phyloP scores from a whole-genome alignment of 2,113 vertebrate genomes.

The Canis aureus region DNA sequence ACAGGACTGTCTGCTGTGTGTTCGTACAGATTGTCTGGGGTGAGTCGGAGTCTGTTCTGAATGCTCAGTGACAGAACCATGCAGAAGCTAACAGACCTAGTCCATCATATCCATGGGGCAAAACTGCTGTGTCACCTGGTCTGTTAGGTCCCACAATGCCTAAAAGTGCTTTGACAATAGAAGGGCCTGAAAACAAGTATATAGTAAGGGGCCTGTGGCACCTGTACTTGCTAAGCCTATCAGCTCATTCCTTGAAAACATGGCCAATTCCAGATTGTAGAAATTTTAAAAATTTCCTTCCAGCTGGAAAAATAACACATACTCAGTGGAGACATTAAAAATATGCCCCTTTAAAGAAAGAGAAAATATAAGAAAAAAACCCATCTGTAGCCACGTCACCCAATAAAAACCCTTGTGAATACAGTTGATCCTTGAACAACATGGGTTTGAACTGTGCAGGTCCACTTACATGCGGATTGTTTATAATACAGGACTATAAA shows the following conservation, averaged over 20 bases:
- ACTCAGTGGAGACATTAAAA: not conserved
- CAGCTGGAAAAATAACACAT: not conserved
- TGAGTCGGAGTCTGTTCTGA: not conserved
- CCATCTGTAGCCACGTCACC: not conserved
- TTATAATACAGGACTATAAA: not conserved
- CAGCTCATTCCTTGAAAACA: not conserved
- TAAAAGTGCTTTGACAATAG: not conserved
- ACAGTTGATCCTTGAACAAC: not conserved
- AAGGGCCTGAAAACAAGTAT: not conserved
- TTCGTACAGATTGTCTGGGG: not conserved
- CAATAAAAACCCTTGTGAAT: not conserved
- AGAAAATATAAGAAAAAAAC: not conserved
- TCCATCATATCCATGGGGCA: not conserved
- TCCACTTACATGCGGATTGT: not conserved
- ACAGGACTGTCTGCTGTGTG: not conserved
- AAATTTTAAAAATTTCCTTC: not conserved
- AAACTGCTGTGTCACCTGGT: not conserved
- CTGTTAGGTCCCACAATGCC: not conserved
- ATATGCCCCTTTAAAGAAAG: not conserved
- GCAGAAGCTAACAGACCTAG: not conserved
- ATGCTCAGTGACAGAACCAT: not conserved
- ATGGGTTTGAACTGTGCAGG: not conserved
- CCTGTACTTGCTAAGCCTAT: not conserved
- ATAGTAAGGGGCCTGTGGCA: not conserved
- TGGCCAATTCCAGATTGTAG: not conserved